These are phyloP conservation scores for Toxotes lorentzi DNA, from an alignment of 2,797 vertebrate species.

Conservation along the genomic window DNA sequence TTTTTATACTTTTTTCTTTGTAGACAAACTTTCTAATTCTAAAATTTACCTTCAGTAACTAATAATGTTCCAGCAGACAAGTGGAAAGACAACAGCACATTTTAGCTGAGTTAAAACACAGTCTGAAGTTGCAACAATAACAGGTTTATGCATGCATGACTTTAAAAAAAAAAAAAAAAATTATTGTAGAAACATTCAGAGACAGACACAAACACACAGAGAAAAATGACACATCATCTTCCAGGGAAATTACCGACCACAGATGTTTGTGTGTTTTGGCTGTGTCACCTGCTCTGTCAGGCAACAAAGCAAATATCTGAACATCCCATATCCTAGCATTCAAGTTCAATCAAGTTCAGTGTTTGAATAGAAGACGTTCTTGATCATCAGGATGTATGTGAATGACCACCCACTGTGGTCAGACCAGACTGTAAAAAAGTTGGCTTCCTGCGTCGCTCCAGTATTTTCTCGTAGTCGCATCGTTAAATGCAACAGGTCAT, in stretches of 20 bases:
- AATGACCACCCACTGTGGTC: neutral
- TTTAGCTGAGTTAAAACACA: conserved; percentile 33
- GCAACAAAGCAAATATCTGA: neutral
- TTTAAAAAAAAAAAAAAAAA: neutral
- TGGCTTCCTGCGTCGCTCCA: neutral
- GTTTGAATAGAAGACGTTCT: neutral
- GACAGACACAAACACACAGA: too few relatives aligned
- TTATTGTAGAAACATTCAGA: neutral
- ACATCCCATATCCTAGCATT: neutral
- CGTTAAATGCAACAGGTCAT: conserved; percentile 18
- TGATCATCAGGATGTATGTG: conserved; percentile 1
- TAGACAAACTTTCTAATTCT: neutral
- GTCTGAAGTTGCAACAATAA: neutral
- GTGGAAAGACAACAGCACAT: conserved; percentile 43
- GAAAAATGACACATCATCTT: neutral
- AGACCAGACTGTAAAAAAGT: neutral
- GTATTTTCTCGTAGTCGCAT: neutral
- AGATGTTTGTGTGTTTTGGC: neutral
- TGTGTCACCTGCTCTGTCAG: neutral
- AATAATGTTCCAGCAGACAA: conserved; percentile 39
- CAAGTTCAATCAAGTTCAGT: conserved; percentile 8
- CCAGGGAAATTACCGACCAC: neutral
- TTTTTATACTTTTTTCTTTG: neutral
- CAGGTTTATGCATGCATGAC: neutral
- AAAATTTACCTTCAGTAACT: conserved; percentile 70